These are phyloP conservation scores for Neosilurus hyrtlii DNA, from an alignment of 2,797 vertebrate genomes.

Conservation along the genomic window DNA sequence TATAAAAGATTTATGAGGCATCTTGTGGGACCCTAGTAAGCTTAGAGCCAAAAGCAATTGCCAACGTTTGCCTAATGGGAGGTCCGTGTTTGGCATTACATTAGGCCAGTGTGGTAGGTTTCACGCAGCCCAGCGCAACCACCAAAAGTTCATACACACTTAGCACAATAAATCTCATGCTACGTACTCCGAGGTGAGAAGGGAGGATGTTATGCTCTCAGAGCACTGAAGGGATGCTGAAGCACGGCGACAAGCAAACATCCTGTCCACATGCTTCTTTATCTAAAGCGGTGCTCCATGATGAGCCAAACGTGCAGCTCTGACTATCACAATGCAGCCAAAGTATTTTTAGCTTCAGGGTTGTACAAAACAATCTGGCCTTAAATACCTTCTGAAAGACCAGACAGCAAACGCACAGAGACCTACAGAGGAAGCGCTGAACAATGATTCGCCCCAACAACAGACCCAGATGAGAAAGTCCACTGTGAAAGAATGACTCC, in stretches of 20 bases:
- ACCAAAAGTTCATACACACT: neutral
- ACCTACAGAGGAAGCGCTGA: constrained; percentile 40
- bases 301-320: constrained; percentile 5
- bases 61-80: too few species aligned
- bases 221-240: neutral
- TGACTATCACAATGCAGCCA: constrained; percentile 23
- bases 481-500: constrained; percentile 26
- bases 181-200: neutral
- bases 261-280: constrained; percentile 27
- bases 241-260: constrained; percentile 28
- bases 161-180: neutral
- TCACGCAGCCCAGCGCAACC: neutral
- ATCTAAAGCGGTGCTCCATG: constrained; percentile 20
- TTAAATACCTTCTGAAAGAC: constrained; percentile 50
- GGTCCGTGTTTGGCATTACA: too few species aligned
- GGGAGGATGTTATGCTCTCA: neutral
- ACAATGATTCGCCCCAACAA: constrained; percentile 52
- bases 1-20: too few species aligned
- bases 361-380: constrained; percentile 64
- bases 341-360: constrained; percentile 67
- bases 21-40: too few species aligned
- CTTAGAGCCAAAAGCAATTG: too few species aligned
- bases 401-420: constrained; percentile 21
- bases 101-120: neutral
- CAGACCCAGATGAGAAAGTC: constrained; percentile 31